Conservation (phyloP, 1,140 invertebrate genomes). For the Dreissena rostriformis region DNA sequence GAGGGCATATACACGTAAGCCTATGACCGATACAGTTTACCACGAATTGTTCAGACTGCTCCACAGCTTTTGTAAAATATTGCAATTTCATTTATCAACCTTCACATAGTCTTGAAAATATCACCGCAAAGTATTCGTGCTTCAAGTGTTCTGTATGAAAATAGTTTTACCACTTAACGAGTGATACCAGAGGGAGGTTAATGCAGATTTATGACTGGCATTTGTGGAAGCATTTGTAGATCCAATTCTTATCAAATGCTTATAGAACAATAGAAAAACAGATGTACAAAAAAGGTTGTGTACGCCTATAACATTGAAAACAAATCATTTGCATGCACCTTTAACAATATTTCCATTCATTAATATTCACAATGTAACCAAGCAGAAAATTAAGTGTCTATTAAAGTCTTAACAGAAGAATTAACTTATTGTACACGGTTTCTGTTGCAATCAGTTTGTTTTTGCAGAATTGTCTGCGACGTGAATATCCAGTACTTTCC, state of each 20-base stretch:
- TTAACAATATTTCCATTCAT: background rate
- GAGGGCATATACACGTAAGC: slow-evolving; percentile 12
- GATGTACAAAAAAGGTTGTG: too few relatives aligned
- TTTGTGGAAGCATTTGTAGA: too few relatives aligned
- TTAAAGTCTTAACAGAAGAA: background rate
- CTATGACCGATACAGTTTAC: background rate
- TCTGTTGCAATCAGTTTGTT: too few relatives aligned
- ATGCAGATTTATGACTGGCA: background rate
- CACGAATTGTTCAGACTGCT: background rate
- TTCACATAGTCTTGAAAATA: background rate
- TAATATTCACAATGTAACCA: background rate
- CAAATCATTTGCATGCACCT: too few relatives aligned
- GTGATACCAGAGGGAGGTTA: background rate
- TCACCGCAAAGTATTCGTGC: background rate
- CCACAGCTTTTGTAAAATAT: background rate
- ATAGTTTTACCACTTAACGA: background rate
- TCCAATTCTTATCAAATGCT: too few relatives aligned
- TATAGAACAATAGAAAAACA: too few relatives aligned
- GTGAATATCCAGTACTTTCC: slow-evolving; percentile 26
- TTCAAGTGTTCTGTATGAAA: background rate
- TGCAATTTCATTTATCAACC: background rate
- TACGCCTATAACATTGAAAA: too few relatives aligned
- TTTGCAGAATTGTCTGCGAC: slow-evolving; percentile 30
- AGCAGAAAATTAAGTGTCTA: too few relatives aligned
- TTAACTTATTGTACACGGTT: background rate